These are phyloP conservation scores for Thunnus albacares DNA, from an alignment of 2,797 vertebrate genomes.

Conservation along the genomic window DNA sequence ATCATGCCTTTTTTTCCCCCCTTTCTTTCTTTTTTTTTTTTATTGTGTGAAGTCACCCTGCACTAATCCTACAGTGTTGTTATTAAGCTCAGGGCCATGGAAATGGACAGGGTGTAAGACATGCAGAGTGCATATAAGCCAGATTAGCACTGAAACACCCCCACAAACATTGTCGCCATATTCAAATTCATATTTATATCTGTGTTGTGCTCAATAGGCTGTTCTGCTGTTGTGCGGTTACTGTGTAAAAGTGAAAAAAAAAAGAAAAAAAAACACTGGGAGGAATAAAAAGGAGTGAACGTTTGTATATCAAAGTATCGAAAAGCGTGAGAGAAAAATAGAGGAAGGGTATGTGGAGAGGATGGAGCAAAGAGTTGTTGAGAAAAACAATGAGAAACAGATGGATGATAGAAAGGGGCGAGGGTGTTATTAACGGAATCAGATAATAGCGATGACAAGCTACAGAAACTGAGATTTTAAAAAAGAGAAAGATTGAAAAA, in stretches of 20 bases:
- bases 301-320: constrained; percentile 28
- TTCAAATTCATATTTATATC: constrained; percentile 81
- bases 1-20: constrained; percentile 31
- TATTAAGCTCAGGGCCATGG: constrained; percentile 85
- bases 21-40: constrained; percentile 50
- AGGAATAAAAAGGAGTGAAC: background rate
- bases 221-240: constrained; percentile 55
- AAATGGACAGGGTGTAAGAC: constrained; percentile 85
- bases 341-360: constrained; percentile 10
- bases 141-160: constrained; percentile 82
- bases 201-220: constrained; percentile 73
- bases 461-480: constrained; percentile 26
- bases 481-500: constrained; percentile 41
- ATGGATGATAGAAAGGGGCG: constrained; percentile 37
- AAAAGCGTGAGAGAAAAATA: constrained; percentile 31
- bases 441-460: constrained; percentile 34
- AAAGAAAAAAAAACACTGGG: constrained; percentile 16
- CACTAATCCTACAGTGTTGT: constrained; percentile 86
- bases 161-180: constrained; percentile 79
- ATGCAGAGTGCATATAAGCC: constrained; percentile 84
- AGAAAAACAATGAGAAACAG: constrained; percentile 55
- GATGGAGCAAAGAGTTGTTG: constrained; percentile 17
- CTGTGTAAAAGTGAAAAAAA: constrained; percentile 30
- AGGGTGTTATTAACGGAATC: constrained; percentile 54
- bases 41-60: constrained; percentile 85